These are phyloP conservation scores for Saimiri boliviensis DNA, from an alignment of 2,113 vertebrate genomes.

Conservation along the genomic window DNA sequence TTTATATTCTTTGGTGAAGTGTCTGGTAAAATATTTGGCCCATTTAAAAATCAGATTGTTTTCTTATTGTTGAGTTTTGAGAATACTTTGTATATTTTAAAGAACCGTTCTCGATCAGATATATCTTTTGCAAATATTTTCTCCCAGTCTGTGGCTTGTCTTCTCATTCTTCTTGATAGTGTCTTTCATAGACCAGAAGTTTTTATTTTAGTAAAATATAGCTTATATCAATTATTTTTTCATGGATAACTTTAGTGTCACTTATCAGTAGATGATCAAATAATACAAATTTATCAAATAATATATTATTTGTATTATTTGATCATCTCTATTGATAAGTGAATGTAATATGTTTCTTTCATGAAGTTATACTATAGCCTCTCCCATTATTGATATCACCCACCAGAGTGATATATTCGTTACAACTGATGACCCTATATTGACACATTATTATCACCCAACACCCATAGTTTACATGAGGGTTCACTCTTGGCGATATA, in stretches of 20 bases:
- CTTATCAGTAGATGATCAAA: no score
- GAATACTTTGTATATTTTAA: not conserved
- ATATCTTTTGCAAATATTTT: not conserved
- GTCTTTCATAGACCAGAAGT: not conserved
- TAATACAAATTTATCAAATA: no score
- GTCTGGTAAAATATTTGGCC: not conserved
- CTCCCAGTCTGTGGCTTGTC: not conserved
- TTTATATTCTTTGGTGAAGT: not conserved
- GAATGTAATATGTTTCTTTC: no score
- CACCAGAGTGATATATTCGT: not conserved
- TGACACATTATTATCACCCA: no score
- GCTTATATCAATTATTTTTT: not conserved
- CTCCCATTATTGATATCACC: not conserved
- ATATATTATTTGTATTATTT: no score
- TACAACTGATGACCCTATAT: not conserved
- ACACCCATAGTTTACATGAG: not conserved
- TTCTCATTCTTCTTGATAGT: not conserved
- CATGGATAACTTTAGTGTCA: not conserved
- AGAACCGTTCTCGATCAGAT: not conserved
- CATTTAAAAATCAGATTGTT: not conserved
- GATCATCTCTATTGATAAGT: no score
- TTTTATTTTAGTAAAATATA: not conserved
- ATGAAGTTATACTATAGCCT: not conserved
- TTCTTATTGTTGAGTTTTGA: not conserved
- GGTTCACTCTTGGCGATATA: not conserved